Evolutionary conservation across 2,113 vertebrate genomes (phyloP).

Genomic region (Alethe castanea): DNA sequence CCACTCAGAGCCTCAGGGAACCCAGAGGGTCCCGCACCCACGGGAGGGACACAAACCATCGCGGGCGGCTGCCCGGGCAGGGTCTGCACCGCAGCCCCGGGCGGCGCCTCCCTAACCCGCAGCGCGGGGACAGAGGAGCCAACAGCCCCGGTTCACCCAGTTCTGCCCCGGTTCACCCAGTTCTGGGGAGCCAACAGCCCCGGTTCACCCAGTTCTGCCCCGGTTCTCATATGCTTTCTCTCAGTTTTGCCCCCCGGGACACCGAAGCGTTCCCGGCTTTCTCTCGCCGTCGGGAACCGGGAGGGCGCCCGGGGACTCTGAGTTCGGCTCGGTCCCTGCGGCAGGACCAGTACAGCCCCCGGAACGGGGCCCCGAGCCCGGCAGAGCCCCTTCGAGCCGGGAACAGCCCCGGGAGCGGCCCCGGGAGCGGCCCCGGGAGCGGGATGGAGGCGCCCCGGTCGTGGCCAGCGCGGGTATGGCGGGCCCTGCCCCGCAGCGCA

Average conservation of each 20-base stretch:
- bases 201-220: too few relatives aligned
- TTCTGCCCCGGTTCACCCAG: background rate
- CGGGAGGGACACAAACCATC: background rate
- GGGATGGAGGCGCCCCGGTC: rapidly evolving
- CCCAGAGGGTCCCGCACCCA: background rate
- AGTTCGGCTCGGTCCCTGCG: background rate
- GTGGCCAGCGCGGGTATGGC: background rate
- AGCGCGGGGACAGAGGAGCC: background rate
- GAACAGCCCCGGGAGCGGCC: too few relatives aligned
- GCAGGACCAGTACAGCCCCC: background rate
- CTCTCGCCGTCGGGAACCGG: background rate
- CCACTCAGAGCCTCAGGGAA: background rate
- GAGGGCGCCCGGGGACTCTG: background rate
- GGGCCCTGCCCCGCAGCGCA: background rate
- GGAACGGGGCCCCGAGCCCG: too few relatives aligned
- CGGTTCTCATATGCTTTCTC: background rate
- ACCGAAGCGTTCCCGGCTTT: background rate
- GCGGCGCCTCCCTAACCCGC: background rate
- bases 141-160: background rate
- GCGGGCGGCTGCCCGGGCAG: background rate
- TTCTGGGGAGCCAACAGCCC: background rate
- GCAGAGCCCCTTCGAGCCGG: background rate
- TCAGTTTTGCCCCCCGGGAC: rapidly evolving
- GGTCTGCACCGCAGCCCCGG: background rate
- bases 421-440: too few relatives aligned